These are phyloP conservation scores for Cecropterus lyciades DNA, from an alignment of 1,140 invertebrate species.

Conservation along the genomic window DNA sequence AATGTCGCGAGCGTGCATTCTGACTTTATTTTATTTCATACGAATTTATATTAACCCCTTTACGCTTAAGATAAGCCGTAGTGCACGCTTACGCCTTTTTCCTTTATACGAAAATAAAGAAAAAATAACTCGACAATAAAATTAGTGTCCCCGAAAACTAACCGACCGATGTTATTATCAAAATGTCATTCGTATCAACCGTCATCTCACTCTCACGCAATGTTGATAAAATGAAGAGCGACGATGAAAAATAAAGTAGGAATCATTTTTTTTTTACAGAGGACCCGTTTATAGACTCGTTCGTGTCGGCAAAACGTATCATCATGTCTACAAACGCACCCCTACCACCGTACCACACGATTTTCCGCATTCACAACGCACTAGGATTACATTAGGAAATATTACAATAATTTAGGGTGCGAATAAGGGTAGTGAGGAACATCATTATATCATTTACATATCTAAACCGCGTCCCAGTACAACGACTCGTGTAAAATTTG, in stretches of 20 bases:
- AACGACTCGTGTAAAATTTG: conserved; percentile 1
- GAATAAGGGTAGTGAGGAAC: conserved; percentile 26
- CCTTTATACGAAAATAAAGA: neutral
- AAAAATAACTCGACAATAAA: neutral
- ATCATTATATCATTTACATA: conserved; percentile 24
- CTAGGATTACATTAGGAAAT: conserved; percentile 23
- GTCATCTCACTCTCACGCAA: neutral
- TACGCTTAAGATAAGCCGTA: neutral
- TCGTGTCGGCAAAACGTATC: neutral
- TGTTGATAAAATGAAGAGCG: neutral
- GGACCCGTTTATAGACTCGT: conserved; percentile 13
- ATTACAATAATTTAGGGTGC: conserved; percentile 31
- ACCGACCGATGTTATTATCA: neutral
- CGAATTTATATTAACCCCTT: neutral
- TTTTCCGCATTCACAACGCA: conserved; percentile 16
- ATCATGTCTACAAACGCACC: conserved; percentile 23
- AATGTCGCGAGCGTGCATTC: no score
- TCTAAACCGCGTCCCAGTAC: conserved; percentile 11
- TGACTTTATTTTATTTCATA: no score
- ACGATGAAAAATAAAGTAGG: neutral
- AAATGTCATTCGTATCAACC: neutral
- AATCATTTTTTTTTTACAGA: neutral
- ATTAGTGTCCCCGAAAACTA: neutral
- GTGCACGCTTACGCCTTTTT: neutral
- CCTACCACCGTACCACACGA: conserved; percentile 9